Percentiles rank a stretch among this genome's conserved stretches.
Evolutionary conservation across 2,888 invertebrate genomes (phyloP).

Genomic region (Parnassius glacialis): DNA sequence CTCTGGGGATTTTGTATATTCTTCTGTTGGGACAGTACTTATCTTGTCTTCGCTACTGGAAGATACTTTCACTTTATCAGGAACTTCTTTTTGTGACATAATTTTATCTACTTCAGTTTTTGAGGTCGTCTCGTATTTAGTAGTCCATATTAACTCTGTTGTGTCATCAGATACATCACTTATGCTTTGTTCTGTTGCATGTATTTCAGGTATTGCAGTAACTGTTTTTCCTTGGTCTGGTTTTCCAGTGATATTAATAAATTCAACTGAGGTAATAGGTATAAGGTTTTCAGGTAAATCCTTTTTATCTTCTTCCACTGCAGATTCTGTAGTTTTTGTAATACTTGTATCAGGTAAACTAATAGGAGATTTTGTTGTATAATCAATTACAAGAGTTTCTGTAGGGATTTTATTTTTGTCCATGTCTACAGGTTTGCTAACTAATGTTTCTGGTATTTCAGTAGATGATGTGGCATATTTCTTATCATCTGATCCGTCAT

Average conservation of each 20-base stretch:
- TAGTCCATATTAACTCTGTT: not conserved
- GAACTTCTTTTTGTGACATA: constrained; percentile 8
- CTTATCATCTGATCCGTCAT: constrained; percentile 1
- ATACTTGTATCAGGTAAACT: constrained; percentile 6
- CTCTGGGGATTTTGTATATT: constrained; percentile 11
- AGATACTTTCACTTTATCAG: constrained; percentile 6
- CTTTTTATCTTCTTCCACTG: not conserved
- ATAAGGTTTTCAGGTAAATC: constrained; percentile 11
- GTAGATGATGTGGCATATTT: not conserved
- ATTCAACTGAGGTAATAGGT: not conserved
- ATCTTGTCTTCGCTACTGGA: constrained; percentile 3
- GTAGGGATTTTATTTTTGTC: constrained; percentile 2
- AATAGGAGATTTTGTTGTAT: constrained; percentile 16
- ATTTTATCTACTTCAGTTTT: constrained; percentile 24
- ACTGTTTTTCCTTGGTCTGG: constrained; percentile 12
- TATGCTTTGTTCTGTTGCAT: constrained; percentile 1
- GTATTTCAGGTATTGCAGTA: constrained; percentile 11
- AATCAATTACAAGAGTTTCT: not conserved
- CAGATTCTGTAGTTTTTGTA: constrained; percentile 9
- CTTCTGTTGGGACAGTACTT: not conserved
- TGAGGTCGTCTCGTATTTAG: constrained; percentile 16
- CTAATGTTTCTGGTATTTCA: constrained; percentile 5
- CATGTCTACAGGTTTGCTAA: constrained; percentile 2
- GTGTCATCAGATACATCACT: constrained; percentile 2
- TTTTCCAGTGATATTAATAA: constrained; percentile 4